A percentile compares a stretch with the other conserved stretches of the same genome.
phyloP scores from a whole-genome alignment of 2,888 invertebrate species.

The Tetragonisca angustula region DNA sequence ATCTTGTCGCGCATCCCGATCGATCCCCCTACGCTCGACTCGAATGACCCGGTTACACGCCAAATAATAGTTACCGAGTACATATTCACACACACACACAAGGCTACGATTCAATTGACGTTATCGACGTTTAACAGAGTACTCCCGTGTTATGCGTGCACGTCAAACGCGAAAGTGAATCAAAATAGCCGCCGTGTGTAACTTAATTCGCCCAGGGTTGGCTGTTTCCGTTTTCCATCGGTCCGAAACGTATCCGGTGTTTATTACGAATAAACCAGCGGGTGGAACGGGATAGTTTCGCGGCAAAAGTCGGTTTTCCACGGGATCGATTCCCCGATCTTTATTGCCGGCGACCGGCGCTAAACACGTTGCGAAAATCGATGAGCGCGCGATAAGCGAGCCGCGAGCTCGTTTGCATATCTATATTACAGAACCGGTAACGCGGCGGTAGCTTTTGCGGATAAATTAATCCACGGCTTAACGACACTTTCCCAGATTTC shows the following conservation, averaged over 20 bases:
- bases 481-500: conserved; percentile 54
- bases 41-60: conserved; percentile 12
- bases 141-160: neutral
- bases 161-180: neutral
- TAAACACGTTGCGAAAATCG: conserved; percentile 66
- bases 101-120: neutral
- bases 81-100: neutral
- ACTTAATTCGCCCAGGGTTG: neutral
- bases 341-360: conserved; percentile 52
- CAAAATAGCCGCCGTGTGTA: conserved; percentile 1
- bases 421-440: conserved; percentile 53
- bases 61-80: conserved; percentile 3
- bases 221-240: neutral
- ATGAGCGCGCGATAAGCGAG: conserved; percentile 64
- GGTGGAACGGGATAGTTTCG: neutral
- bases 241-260: neutral
- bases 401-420: conserved; percentile 67
- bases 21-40: neutral
- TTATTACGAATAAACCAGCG: neutral
- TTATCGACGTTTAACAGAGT: conserved; percentile 1
- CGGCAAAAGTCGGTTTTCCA: conserved; percentile 29
- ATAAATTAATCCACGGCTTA: conserved; percentile 60
- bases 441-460: conserved; percentile 51
- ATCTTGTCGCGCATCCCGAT: conserved; percentile 2
- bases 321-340: conserved; percentile 54